These are phyloP conservation scores for Mythimna impura DNA, from an alignment of 2,888 invertebrate genomes.

Conservation along the genomic window DNA sequence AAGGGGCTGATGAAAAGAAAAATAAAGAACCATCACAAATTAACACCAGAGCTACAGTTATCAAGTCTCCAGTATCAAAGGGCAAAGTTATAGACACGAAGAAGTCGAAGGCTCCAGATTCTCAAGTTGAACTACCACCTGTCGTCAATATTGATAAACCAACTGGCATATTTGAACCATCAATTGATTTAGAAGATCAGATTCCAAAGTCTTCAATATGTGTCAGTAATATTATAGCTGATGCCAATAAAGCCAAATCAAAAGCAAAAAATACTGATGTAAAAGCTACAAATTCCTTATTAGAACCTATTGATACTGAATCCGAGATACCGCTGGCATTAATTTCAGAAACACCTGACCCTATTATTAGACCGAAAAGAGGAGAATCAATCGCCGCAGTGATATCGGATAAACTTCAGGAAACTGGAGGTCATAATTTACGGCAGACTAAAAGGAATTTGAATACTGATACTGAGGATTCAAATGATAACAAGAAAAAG, in stretches of 20 bases:
- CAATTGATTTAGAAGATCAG: slow-evolving; percentile 92
- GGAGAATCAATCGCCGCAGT: slow-evolving; percentile 87
- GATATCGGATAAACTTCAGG: slow-evolving; percentile 87
- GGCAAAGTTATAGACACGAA: slow-evolving; percentile 87
- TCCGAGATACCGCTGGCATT: slow-evolving; percentile 84
- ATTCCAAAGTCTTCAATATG: slow-evolving; percentile 91
- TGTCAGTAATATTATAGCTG: slow-evolving; percentile 79
- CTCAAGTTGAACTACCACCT: slow-evolving; percentile 72
- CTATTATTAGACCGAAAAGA: slow-evolving; percentile 83
- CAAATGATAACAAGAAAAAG: slow-evolving; percentile 85
- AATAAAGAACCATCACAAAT: slow-evolving; percentile 81
- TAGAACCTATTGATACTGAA: slow-evolving; percentile 83
- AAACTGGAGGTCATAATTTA: slow-evolving; percentile 85
- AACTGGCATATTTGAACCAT: slow-evolving; percentile 93
- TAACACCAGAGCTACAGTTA: slow-evolving; percentile 90
- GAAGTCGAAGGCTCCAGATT: slow-evolving; percentile 80
- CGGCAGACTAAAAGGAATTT: slow-evolving; percentile 86
- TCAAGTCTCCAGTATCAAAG: slow-evolving; percentile 90
- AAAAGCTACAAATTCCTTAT: slow-evolving; percentile 74
- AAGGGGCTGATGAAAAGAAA: slow-evolving; percentile 79
- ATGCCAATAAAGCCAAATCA: slow-evolving; percentile 83
- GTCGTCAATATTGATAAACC: slow-evolving; percentile 89
- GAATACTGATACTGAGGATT: slow-evolving; percentile 80
- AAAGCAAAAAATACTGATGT: slow-evolving; percentile 75
- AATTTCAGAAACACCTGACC: slow-evolving; percentile 83